Conservation (phyloP, 2,888 invertebrate species). For the Biston betularia region DNA sequence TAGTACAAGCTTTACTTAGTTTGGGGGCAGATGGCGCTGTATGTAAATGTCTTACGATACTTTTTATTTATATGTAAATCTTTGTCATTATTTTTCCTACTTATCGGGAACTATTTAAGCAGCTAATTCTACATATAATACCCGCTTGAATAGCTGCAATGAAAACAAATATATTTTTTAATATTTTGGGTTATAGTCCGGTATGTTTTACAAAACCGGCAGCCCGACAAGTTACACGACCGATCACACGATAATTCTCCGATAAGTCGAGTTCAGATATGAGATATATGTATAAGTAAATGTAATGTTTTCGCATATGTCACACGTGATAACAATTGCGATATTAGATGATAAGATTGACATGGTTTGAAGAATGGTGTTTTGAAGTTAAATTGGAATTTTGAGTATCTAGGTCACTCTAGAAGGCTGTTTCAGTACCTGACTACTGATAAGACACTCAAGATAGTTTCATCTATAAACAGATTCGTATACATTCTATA, state of each 20-base stretch:
- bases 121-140: too few relatives aligned
- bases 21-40: too few relatives aligned
- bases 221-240: constrained; percentile 37
- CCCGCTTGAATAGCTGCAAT: too few relatives aligned
- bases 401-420: background rate
- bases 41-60: too few relatives aligned
- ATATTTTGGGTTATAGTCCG: too few relatives aligned
- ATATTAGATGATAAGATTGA: constrained; percentile 25
- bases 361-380: constrained; percentile 13
- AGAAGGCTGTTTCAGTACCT: background rate
- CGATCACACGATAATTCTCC: constrained; percentile 32
- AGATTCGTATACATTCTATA: too few relatives aligned
- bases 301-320: constrained; percentile 28
- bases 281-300: constrained; percentile 10
- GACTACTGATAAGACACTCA: too few relatives aligned
- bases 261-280: constrained; percentile 18
- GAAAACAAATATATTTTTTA: too few relatives aligned
- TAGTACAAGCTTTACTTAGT: too few relatives aligned
- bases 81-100: too few relatives aligned
- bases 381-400: constrained; percentile 9
- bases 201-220: constrained; percentile 33
- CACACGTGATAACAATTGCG: constrained; percentile 21
- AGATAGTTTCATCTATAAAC: background rate
- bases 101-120: too few relatives aligned
- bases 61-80: too few relatives aligned